phyloP scores from a whole-genome alignment of 2,888 invertebrate genomes.

The Scaptomyza polygonia region DNA sequence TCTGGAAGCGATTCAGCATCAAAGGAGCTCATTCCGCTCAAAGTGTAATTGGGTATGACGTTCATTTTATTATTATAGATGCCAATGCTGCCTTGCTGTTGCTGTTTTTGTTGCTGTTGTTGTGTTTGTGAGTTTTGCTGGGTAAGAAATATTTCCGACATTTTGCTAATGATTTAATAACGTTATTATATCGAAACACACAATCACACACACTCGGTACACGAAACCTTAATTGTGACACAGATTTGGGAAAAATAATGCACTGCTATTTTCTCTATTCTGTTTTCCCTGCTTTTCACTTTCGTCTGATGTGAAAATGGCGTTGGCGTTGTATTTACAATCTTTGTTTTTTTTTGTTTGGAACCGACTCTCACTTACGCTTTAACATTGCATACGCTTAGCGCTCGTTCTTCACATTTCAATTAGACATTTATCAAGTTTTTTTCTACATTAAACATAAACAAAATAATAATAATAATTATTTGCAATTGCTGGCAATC shows the following conservation, averaged over 20 bases:
- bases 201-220: slow-evolving; percentile 24
- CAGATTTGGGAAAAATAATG: slow-evolving; percentile 51
- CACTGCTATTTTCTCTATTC: slow-evolving; percentile 72
- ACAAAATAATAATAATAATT: slow-evolving; percentile 76
- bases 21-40: slow-evolving; percentile 85
- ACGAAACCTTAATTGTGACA: slow-evolving; percentile 56
- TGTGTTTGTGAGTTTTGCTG: slow-evolving; percentile 53
- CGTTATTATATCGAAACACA: slow-evolving; percentile 25
- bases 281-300: slow-evolving; percentile 62
- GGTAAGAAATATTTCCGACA: slow-evolving; percentile 48
- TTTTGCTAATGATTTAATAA: slow-evolving; percentile 47
- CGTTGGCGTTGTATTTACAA: slow-evolving; percentile 36
- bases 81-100: slow-evolving; percentile 53
- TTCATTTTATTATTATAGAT: slow-evolving; percentile 67
- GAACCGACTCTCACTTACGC: slow-evolving; percentile 57
- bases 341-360: slow-evolving; percentile 5
- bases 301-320: slow-evolving; percentile 61
- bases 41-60: slow-evolving; percentile 78
- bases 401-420: slow-evolving; percentile 55
- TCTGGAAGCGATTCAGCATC: slow-evolving; percentile 86
- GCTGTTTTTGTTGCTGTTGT: slow-evolving; percentile 52
- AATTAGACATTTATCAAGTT: slow-evolving; percentile 13
- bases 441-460: slow-evolving; percentile 61
- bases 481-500: slow-evolving; percentile 45
- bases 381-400: slow-evolving; percentile 39